phyloP scores from a whole-genome alignment of 2,797 vertebrate genomes.

The Kryptopterus vitreolus region DNA sequence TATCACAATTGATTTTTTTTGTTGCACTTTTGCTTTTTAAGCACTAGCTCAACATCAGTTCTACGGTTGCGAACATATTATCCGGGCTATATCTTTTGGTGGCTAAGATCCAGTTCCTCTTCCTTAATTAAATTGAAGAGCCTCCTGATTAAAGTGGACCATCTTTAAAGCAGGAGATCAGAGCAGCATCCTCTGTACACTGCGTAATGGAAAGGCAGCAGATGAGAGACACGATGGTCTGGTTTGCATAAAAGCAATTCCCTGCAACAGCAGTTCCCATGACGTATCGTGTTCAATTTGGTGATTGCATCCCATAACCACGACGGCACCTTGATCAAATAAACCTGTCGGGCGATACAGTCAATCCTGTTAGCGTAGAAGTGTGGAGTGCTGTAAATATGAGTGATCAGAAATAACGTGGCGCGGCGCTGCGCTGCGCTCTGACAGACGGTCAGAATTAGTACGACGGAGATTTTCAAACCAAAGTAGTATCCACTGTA shows the following conservation, averaged over 20 bases:
- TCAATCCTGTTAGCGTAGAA: slow-evolving; percentile 11
- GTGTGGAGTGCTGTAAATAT: slow-evolving; percentile 6
- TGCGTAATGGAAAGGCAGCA: slow-evolving; percentile 36
- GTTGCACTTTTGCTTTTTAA: neutral
- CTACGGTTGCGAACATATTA: neutral
- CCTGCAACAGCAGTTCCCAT: slow-evolving; percentile 22
- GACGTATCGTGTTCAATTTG: slow-evolving; percentile 45
- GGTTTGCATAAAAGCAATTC: slow-evolving; percentile 34
- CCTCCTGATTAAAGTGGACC: slow-evolving; percentile 48
- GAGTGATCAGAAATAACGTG: neutral
- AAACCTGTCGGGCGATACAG: slow-evolving; percentile 39
- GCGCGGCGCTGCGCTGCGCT: neutral
- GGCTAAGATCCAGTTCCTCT: slow-evolving; percentile 26
- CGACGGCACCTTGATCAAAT: slow-evolving; percentile 47
- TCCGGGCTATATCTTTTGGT: neutral
- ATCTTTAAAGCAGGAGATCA: slow-evolving; percentile 32
- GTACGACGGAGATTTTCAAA: neutral
- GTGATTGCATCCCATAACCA: slow-evolving; percentile 46
- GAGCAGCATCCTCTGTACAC: slow-evolving; percentile 30
- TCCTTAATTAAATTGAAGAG: slow-evolving; percentile 53
- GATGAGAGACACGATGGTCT: slow-evolving; percentile 27
- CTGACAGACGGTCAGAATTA: neutral
- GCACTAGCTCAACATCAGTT: neutral
- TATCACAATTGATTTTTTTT: too few relatives aligned
- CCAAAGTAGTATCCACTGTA: neutral